Evolutionary conservation across 2,888 invertebrate genomes (phyloP), one percentile per base, ranked within the genome.

Genomic region (Rhyacophila evoluta): DNA sequence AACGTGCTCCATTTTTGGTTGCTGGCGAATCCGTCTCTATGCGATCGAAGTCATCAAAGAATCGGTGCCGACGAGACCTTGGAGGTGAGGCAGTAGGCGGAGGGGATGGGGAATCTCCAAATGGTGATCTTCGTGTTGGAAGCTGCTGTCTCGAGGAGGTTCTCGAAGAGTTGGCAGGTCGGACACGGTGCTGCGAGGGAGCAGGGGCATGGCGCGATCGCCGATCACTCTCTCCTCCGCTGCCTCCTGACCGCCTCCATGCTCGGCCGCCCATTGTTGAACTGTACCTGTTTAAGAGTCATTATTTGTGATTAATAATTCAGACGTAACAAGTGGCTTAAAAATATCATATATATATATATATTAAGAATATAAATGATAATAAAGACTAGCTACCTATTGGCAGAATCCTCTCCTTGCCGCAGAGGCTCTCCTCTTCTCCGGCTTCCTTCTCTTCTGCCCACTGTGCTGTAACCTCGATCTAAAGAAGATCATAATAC

Each of bases 391-490:
- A n/a, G n/a, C 2, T 25, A 79, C 81, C 81, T 81, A 29, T 80
- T 78, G 8, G 68, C 74, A 4, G 84, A 83, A 81, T 92, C 92
- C 79, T 92, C 92, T 79, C 87, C 89, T 83, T 93, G 93, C 89
- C 94, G 92, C 11, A 92, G 89, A 68, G 88, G 87, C 83, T 92
- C 89, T 77, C 90, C 90, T 72, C 91, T 88, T 79, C 86, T 86
- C 12, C 91, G 87, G 68, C 90, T 86, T 0, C 88, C 86, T 82
- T 90, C 90, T 5, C 89, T 86, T 88, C 90, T 89, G 0, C 89
- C 89, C 12, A 90, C 84, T 0, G 89, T 89, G 8, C 90, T 89
- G 82, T 90, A 89, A 84, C 88, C 88, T 80, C 89, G 86, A 77
- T 90, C 90, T 90, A 25, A 55, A 19, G 19, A 10, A 1, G 29